phyloP scores from a whole-genome alignment of 2,797 vertebrate species.

The Smutsia gigantea region DNA sequence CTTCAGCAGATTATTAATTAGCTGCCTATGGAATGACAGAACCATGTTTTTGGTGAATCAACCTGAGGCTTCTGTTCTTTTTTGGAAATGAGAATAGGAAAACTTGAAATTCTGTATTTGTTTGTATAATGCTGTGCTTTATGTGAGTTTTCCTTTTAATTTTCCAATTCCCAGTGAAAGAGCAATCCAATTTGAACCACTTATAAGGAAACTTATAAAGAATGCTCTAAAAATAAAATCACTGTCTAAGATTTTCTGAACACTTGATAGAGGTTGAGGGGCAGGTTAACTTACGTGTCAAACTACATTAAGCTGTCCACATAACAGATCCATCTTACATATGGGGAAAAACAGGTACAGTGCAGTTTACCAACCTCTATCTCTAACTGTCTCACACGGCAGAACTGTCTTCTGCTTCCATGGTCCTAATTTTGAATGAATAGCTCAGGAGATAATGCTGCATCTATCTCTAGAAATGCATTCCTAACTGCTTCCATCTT shows the following conservation, averaged over 20 bases:
- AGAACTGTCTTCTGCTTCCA: neutral
- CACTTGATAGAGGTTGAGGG: slow-evolving; percentile 76
- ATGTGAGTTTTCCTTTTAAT: slow-evolving; percentile 61
- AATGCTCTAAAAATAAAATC: slow-evolving; percentile 76
- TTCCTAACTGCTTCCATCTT: neutral
- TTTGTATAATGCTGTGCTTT: neutral
- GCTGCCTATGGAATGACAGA: neutral
- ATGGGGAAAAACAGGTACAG: neutral
- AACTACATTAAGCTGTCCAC: neutral
- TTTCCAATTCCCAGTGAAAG: slow-evolving; percentile 74
- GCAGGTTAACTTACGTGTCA: slow-evolving; percentile 59
- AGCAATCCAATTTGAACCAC: slow-evolving; percentile 78
- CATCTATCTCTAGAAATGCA: neutral
- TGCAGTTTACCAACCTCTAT: neutral
- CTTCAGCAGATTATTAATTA: neutral
- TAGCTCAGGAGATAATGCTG: neutral
- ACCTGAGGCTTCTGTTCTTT: neutral
- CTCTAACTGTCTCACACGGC: neutral
- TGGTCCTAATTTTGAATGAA: neutral
- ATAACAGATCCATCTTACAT: neutral
- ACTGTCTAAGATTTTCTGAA: slow-evolving; percentile 72
- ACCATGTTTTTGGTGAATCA: neutral
- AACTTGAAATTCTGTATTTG: slow-evolving; percentile 27
- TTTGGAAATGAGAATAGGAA: neutral
- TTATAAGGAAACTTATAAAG: slow-evolving; percentile 70